Base-by-base conservation (phyloP, 2,888 invertebrate species). In the Apocheima hispidaria region DNA sequence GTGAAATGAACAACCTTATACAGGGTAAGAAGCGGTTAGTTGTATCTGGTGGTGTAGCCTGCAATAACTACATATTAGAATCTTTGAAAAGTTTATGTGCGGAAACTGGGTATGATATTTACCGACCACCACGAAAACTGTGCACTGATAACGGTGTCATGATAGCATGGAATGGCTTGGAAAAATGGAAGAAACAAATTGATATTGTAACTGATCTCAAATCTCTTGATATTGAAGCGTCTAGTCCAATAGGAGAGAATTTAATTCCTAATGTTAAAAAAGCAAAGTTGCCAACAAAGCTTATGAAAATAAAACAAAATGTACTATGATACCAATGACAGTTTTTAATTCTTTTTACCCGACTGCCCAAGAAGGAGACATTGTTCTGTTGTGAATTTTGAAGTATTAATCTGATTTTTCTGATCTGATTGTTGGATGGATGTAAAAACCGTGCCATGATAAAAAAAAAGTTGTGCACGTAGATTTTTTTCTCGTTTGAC, bases 101-200 rank as follows among this genome's bases (percentile, higher is more conserved):
- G 55, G 93, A 95, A 70, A 93, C 94, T 75, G 94, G 93, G 12
- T 97, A 95, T 79, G 88, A 91, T 75, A 91, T 98, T 35, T 94
- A 94, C 55, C 94, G 96, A 68, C 98, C 99, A 6, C 95, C 96
- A 0, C 95, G 96, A 35, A 94, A 95, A 74, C 93, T 98, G 36
- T 99, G 99, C 83, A 98, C 98, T 0, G 99, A 99, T 86, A 99
- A 99, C 94, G 99, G 99, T 18, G 95, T 98, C 26, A 99, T 99
- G 99, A 98, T 99, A 78, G 99, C 99, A 28, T 99, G 99, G 99
- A 99, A 99, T 93, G 99, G 98, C 3, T 93, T 98, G 53, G 99
- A 99, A 86, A 96, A 95, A 84, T 96, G 95, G 92, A 86, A 75
- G 63, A 85, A 82, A 58, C 87, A 93, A 18, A 71, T 88, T 64